Base-by-base conservation (phyloP, 1,140 invertebrate genomes). In the Macrostomum lignano region DNA sequence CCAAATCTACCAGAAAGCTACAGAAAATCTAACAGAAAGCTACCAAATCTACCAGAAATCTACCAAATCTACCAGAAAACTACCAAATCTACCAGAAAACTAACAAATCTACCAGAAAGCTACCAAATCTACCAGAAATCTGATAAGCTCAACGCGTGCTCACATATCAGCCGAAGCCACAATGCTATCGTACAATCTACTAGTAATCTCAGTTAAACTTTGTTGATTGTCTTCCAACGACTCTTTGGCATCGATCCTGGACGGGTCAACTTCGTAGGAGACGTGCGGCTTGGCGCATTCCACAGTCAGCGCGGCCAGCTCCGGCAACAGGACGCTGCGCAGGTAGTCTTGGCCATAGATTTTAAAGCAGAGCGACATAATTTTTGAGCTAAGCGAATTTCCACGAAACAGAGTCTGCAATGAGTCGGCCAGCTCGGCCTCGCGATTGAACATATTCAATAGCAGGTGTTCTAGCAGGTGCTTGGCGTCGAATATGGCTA, bases 391-490 rank as follows among this genome's bases (percentile, higher is more conserved):
- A 1, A 94, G 58, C 4, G 78, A 86, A 54, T 91, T 93, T 6
- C 84, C 86, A 6, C 86, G 63, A 50, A 94, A 93, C 0, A 94
- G 58, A 0, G 84, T 94, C 60, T 91, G 81, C 49, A 58, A 55
- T 34, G 82, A 86, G 47, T 93, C 84, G 0, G 79, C 84, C 9
- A 88, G 75, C 62, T 91, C 82, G 2, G n/a, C n/a, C n/a, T n/a
- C n/a, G n/a, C n/a, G n/a, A n/a, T n/a, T n/a, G n/a, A 94, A 93
- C 73, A 94, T 93, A 48, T 93, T 93, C 81, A 82, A 93, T 2
- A 96, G 58, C 6, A 94, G 60, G 2, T 84, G 79, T 1, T 81
- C 78, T 0, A 96, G 55, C 7, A 93, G 55, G 55, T 91, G 81
- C 48, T 93, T 91, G 0, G 82, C 82, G 61, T 93, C 84, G 57